These are phyloP conservation scores for Polyploca ridens DNA, from an alignment of 2,888 invertebrate genomes.

Conservation along the genomic window DNA sequence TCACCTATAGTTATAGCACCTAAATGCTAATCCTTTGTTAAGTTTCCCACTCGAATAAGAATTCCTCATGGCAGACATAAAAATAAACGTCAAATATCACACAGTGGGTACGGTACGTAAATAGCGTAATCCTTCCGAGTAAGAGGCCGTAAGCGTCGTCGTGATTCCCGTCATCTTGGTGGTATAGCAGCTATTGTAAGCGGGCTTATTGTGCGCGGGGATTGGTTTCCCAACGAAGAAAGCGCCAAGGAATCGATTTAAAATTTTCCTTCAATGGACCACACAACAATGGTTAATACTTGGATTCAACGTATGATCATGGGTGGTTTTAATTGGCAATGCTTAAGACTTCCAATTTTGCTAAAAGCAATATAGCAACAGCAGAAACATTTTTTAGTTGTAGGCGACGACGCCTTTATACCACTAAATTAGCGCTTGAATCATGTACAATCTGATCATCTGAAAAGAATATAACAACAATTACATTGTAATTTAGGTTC, in stretches of 20 bases:
- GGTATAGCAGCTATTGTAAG: slow-evolving; percentile 73
- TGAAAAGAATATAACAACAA: too few species aligned
- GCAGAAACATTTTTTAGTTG: too few species aligned
- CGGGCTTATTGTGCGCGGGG: slow-evolving; percentile 74
- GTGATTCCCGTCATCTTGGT: slow-evolving; percentile 68
- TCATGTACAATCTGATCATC: too few species aligned
- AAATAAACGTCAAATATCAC: slow-evolving; percentile 12
- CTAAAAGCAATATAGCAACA: not conserved
- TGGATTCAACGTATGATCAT: slow-evolving; percentile 60
- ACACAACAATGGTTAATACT: slow-evolving; percentile 74
- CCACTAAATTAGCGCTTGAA: too few species aligned
- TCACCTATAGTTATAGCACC: not conserved
- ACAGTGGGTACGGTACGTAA: slow-evolving; percentile 48
- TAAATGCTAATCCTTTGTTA: slow-evolving; percentile 5
- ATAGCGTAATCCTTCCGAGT: slow-evolving; percentile 70
- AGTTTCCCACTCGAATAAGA: not conserved
- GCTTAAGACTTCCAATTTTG: slow-evolving; percentile 11
- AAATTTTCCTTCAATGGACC: slow-evolving; percentile 75
- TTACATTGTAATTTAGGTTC: too few species aligned
- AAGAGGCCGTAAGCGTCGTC: slow-evolving; percentile 62
- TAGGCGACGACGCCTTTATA: too few species aligned
- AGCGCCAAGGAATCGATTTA: slow-evolving; percentile 79
- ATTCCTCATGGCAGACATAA: slow-evolving; percentile 9
- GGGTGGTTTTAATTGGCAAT: slow-evolving; percentile 50
- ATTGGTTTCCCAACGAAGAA: slow-evolving; percentile 76